A percentile compares a stretch with the other conserved stretches of the same genome.
phyloP scores from a whole-genome alignment of 2,888 invertebrate genomes.

The Scaptomyza flava region DNA sequence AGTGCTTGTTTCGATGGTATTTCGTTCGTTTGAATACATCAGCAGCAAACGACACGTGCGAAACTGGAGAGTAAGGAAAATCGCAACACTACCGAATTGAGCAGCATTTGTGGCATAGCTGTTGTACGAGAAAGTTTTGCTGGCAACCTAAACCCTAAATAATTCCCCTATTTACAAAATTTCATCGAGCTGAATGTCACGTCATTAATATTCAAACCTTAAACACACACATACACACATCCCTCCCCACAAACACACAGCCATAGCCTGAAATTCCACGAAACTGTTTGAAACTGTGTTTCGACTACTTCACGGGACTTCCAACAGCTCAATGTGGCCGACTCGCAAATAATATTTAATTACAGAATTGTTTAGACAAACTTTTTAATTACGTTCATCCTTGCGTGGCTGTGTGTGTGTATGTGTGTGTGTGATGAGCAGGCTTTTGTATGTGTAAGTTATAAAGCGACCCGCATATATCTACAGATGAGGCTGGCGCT shows the following conservation, averaged over 20 bases:
- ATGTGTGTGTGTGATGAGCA: constrained; percentile 6
- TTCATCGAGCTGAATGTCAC: constrained; percentile 62
- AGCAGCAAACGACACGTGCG: constrained; percentile 38
- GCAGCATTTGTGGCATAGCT: constrained; percentile 72
- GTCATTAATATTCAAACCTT: constrained; percentile 74
- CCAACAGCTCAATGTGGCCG: constrained; percentile 68
- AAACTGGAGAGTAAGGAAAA: constrained; percentile 13
- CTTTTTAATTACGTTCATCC: constrained; percentile 71
- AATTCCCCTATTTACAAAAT: constrained; percentile 25
- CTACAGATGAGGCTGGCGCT: constrained; percentile 45
- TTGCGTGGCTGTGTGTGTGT: constrained; percentile 2
- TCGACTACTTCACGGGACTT: constrained; percentile 29
- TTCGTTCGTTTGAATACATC: constrained; percentile 32
- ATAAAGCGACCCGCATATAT: constrained; percentile 72
- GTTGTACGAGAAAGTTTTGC: constrained; percentile 44
- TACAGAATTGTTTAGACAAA: constrained; percentile 78
- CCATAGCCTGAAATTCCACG: constrained; percentile 26
- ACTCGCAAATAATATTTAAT: constrained; percentile 73
- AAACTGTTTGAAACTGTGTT: constrained; percentile 36
- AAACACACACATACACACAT: constrained; percentile 15
- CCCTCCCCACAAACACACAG: background rate
- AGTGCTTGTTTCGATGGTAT: constrained; percentile 52
- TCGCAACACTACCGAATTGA: constrained; percentile 65
- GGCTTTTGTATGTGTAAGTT: constrained; percentile 28
- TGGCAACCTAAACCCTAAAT: constrained; percentile 6